phyloP scores from a whole-genome alignment of 2,888 invertebrate species.

The Ischnus inquisitorius region DNA sequence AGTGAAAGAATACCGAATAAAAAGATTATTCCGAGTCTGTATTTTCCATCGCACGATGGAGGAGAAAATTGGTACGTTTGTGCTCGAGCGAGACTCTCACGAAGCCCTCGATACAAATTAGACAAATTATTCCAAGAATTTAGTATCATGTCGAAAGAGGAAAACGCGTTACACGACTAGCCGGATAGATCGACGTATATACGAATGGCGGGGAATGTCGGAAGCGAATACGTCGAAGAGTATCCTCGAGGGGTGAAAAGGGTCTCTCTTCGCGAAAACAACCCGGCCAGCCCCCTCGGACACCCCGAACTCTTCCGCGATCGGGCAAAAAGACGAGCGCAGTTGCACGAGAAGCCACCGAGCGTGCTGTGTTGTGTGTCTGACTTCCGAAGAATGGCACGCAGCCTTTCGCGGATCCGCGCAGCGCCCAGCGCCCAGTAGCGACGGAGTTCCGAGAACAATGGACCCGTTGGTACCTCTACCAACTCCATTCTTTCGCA shows the following conservation, averaged over 20 bases:
- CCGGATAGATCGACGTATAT: not conserved
- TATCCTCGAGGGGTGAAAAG: constrained; percentile 1
- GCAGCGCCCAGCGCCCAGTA: constrained; percentile 38
- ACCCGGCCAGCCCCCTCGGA: constrained; percentile 32
- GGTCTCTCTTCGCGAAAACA: not conserved
- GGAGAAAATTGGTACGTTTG: not conserved
- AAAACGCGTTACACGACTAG: not conserved
- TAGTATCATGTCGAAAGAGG: not conserved
- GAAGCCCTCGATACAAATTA: too few species aligned
- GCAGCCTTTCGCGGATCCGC: constrained; percentile 58
- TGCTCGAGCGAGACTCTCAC: not conserved
- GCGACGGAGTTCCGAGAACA: constrained; percentile 62
- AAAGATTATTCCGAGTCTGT: not conserved
- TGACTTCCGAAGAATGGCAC: constrained; percentile 63
- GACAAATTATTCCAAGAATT: too few species aligned
- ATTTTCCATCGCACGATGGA: not conserved
- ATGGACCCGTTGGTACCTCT: constrained; percentile 58
- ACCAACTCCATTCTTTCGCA: constrained; percentile 50
- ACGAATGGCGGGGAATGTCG: constrained; percentile 32
- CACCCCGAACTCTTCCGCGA: constrained; percentile 55
- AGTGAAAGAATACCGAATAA: not conserved
- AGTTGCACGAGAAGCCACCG: constrained; percentile 42
- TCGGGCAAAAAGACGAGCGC: constrained; percentile 50
- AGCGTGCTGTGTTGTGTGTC: constrained; percentile 26
- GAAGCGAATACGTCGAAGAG: not conserved